A percentile compares a stretch with the other conserved stretches of the same genome.
Evolutionary conservation across 1,140 invertebrate genomes (phyloP).

Genomic region (Thaumetopoea pityocampa): DNA sequence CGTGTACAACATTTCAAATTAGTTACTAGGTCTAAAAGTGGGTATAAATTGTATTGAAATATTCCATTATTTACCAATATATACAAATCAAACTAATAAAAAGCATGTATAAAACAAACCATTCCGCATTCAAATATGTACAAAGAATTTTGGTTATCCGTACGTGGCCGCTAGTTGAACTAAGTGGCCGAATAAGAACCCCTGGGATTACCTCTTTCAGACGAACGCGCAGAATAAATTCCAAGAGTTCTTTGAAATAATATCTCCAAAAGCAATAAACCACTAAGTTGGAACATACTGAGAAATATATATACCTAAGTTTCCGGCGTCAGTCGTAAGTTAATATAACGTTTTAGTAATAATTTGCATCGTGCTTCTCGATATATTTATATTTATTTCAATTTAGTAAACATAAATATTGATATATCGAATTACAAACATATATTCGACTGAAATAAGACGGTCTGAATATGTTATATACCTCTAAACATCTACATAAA

Average conservation of each 20-base stretch:
- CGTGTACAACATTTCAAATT: no score
- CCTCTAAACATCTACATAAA: no score
- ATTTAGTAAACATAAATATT: background rate
- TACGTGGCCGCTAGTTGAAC: slow-evolving; percentile 35
- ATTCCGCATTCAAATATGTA: slow-evolving; percentile 25
- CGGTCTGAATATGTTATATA: no score
- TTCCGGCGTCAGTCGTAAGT: slow-evolving; percentile 45
- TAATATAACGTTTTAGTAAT: slow-evolving; percentile 31
- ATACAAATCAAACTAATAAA: no score
- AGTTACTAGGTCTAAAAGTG: no score
- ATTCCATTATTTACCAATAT: no score
- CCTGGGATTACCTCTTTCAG: slow-evolving; percentile 49
- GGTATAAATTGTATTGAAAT: no score
- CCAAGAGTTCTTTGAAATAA: slow-evolving; percentile 60
- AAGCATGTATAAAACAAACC: no score
- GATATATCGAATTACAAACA: no score
- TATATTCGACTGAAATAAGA: no score
- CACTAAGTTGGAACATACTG: slow-evolving; percentile 58
- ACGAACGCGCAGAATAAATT: slow-evolving; percentile 54
- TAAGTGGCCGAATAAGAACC: slow-evolving; percentile 52
- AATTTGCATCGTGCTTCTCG: slow-evolving; percentile 18
- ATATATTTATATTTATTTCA: slow-evolving; percentile 8
- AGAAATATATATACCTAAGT: slow-evolving; percentile 55
- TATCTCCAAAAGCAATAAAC: slow-evolving; percentile 61
- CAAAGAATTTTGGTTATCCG: slow-evolving; percentile 29